Evolutionary conservation across 2,797 vertebrate genomes (phyloP), one percentile per base, ranked within the genome.

Genomic region (Florisuga fusca): DNA sequence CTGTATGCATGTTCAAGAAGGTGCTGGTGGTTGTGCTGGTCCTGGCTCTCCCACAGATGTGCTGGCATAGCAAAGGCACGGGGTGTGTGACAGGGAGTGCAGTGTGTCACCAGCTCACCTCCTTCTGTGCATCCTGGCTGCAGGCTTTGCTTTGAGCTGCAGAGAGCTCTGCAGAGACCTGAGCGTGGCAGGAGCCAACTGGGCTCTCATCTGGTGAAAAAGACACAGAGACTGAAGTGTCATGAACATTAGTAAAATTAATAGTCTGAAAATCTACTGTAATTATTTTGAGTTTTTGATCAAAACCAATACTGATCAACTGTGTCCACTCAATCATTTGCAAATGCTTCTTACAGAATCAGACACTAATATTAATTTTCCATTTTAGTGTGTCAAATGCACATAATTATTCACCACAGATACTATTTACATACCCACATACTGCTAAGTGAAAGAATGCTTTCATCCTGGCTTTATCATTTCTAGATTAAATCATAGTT

Each of bases 401-500:
- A 89, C 45, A 9, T 69, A 91, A 94, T 90, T 95, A 90, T 67
- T 94, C 88, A 79, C 79, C 88, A 67, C 0, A 0, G 80, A 46
- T 90, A 71, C 92, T 93, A 94, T 95, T 96, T 93, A 93, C 93
- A 90, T 84, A 81, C 63, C 62, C 86, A 84, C 3, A 3, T 91
- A 82, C 67, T 76, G 71, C 94, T 90, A 93, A 90, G 89, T 86
- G 84, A 95, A 95, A 96, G 77, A 95, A 96, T 69, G 92, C 86
- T 90, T 95, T 95, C 84, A 91, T 92, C 94, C 90, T 63, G 74
- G 17, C 94, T 94, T 93, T 91, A 92, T 94, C 76, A 87, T 84
- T 94, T 92, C 71, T 91, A 92, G 91, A 96, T 93, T 93, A 93
- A 97, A 96, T 95, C 95, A 80, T 50, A 74, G 82, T 89, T 93